A percentile compares a stretch with the other conserved stretches of the same genome.
Evolutionary conservation across 2,113 vertebrate genomes (phyloP).

Genomic region (Mastomys natalensis): DNA sequence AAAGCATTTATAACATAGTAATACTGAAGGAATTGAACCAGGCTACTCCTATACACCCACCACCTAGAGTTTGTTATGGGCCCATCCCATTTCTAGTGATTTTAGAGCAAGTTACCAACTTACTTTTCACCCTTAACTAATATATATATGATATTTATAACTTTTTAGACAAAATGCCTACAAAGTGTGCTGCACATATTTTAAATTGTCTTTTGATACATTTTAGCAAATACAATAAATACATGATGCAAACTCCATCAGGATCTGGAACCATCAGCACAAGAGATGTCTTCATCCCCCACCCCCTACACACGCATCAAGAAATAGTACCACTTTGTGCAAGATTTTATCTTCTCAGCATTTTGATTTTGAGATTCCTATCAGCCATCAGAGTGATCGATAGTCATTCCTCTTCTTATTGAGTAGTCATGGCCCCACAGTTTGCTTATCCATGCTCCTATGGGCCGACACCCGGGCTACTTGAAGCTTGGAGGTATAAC

Average conservation of each 20-base stretch:
- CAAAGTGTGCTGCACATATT: not conserved
- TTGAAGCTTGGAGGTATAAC: not conserved
- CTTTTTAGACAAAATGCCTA: not conserved
- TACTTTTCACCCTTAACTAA: not conserved
- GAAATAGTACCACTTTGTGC: not conserved
- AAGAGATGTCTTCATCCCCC: not conserved
- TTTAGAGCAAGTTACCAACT: not conserved
- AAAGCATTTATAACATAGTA: not conserved
- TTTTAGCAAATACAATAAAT: not conserved
- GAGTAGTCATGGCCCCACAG: not conserved
- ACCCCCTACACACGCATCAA: not conserved
- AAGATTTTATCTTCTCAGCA: not conserved
- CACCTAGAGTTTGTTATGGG: not conserved
- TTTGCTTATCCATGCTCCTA: not conserved
- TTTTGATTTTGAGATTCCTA: not conserved
- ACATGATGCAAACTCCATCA: not conserved
- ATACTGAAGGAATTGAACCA: not conserved
- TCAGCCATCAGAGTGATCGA: not conserved
- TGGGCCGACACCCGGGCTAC: not conserved
- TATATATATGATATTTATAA: no score
- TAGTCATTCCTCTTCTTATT: not conserved
- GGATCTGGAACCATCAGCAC: not conserved
- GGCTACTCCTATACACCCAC: not conserved
- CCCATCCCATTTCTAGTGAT: not conserved
- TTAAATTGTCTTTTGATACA: not conserved